Percentiles rank a stretch among this genome's conserved stretches.
Conservation (phyloP, 1,140 invertebrate genomes). For the Drosophila sp. region DNA sequence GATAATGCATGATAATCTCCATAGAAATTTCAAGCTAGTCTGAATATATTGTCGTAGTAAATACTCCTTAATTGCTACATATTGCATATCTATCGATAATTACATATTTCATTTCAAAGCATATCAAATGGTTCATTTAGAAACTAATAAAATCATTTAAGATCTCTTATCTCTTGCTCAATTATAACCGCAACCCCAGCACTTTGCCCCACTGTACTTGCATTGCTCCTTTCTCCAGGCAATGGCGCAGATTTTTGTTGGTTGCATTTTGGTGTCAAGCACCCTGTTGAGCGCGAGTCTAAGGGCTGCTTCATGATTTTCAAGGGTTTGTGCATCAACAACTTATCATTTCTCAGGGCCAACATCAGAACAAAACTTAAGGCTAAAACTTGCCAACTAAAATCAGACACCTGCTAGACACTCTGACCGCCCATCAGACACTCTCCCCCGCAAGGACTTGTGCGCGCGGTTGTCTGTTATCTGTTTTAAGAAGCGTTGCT, state of each 20-base stretch:
- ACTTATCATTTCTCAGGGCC: constrained; percentile 20
- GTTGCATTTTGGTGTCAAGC: constrained; percentile 63
- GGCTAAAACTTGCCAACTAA: constrained; percentile 8
- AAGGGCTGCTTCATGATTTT: constrained; percentile 45
- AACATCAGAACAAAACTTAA: constrained; percentile 19
- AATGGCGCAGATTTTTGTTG: constrained; percentile 30
- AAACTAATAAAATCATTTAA: no score
- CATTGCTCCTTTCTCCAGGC: constrained; percentile 2
- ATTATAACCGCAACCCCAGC: no score
- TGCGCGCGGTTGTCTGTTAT: constrained; percentile 43
- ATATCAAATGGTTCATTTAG: no score
- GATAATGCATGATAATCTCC: no score
- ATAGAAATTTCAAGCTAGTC: no score
- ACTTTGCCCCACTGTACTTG: neutral
- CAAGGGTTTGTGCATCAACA: constrained; percentile 8
- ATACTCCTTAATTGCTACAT: no score
- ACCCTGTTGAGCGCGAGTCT: constrained; percentile 32
- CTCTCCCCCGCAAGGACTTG: neutral
- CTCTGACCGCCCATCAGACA: constrained; percentile 35
- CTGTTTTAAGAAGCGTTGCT: constrained; percentile 48
- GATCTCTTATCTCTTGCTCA: no score
- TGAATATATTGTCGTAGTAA: no score
- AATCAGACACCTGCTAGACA: constrained; percentile 34
- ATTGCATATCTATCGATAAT: no score
- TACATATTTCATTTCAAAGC: no score